Percentiles rank a stretch among this genome's conserved stretches.
These are phyloP conservation scores for Eudemis profundana DNA, from an alignment of 2,888 invertebrate genomes.

Conservation along the genomic window DNA sequence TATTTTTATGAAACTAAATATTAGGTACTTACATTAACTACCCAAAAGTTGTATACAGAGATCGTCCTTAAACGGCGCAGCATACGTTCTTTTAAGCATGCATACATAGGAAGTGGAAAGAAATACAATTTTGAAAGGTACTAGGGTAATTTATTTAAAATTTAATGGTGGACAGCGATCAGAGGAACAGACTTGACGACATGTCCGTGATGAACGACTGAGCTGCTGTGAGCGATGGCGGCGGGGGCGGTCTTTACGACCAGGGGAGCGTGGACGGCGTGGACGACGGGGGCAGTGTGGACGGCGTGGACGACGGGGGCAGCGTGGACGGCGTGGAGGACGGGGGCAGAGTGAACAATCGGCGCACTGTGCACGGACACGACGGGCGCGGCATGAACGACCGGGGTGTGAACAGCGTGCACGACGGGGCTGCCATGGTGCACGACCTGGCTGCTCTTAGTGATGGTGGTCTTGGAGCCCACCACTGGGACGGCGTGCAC, in stretches of 20 bases:
- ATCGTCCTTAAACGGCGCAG: too few species aligned
- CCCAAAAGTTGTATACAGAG: too few species aligned
- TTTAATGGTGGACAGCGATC: constrained; percentile 70
- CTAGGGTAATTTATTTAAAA: constrained; percentile 51
- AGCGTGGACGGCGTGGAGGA: constrained; percentile 52
- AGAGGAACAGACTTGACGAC: constrained; percentile 74
- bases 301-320: constrained; percentile 57
- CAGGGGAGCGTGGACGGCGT: constrained; percentile 63
- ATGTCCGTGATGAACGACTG: constrained; percentile 70
- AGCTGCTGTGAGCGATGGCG: constrained; percentile 73
- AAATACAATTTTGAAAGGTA: constrained; percentile 45
- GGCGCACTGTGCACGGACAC: constrained; percentile 46
- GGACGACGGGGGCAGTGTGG: constrained; percentile 56
- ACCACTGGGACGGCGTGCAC: constrained; percentile 58
- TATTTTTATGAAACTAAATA: too few species aligned
- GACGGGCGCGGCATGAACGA: constrained; percentile 58
- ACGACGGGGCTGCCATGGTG: constrained; percentile 74
- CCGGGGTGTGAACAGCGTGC: constrained; percentile 54
- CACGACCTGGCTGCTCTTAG: constrained; percentile 79
- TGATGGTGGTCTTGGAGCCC: constrained; percentile 74
- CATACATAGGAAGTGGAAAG: not conserved
- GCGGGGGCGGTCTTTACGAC: constrained; percentile 74
- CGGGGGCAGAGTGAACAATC: constrained; percentile 49
- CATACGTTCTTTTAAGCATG: too few species aligned
- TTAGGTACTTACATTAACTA: too few species aligned